Evolutionary conservation across 2,113 vertebrate species (phyloP).

Genomic region (Sinosuthora webbiana): DNA sequence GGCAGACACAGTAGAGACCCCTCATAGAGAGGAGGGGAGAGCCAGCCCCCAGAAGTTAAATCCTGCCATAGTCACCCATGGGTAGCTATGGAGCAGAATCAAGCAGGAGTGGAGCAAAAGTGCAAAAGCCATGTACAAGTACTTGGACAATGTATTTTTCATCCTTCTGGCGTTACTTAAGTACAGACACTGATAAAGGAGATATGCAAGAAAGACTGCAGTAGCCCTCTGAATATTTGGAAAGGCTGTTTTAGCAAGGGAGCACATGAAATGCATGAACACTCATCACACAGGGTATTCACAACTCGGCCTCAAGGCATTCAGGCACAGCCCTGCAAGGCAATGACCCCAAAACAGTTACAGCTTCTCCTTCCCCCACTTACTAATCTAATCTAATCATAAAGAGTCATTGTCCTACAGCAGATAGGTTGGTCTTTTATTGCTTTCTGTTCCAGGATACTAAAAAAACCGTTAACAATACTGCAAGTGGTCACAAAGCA

Average conservation of each 20-base stretch:
- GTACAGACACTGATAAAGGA: neutral
- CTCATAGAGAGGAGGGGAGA: neutral
- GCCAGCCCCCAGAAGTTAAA: neutral
- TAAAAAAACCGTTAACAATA: constrained; percentile 38
- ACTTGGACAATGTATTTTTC: neutral
- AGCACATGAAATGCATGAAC: neutral
- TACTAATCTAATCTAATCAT: constrained; percentile 27
- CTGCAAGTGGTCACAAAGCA: constrained; percentile 39
- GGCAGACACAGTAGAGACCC: neutral
- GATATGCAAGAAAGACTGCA: neutral
- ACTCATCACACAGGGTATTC: neutral
- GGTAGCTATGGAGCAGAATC: neutral
- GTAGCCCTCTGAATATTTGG: neutral
- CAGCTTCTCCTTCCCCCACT: neutral
- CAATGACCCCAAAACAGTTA: constrained; percentile 1
- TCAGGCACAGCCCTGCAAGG: neutral
- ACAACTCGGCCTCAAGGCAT: neutral
- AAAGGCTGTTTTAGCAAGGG: neutral
- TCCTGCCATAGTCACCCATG: neutral
- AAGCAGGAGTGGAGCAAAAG: neutral
- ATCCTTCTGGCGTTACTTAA: neutral
- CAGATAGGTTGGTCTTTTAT: constrained; percentile 42
- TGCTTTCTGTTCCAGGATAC: constrained; percentile 33
- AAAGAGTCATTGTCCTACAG: constrained; percentile 26
- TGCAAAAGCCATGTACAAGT: neutral